These are phyloP conservation scores for Mugil cephalus DNA, from an alignment of 2,113 vertebrate genomes.

Conservation along the genomic window DNA sequence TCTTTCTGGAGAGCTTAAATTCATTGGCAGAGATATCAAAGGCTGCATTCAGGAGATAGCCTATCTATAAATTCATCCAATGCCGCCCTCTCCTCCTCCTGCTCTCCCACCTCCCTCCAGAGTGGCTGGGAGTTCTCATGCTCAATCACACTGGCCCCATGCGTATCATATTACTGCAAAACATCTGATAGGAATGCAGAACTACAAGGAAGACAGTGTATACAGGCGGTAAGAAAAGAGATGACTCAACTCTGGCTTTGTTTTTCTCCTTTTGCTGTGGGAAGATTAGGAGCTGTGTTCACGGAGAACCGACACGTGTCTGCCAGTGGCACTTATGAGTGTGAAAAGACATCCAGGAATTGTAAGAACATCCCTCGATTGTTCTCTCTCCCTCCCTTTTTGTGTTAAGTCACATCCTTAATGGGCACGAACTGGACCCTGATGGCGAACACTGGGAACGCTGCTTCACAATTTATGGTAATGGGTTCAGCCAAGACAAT, in stretches of 20 bases:
- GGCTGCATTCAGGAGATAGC: constrained; percentile 69
- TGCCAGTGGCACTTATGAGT: background rate
- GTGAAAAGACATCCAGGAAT: constrained; percentile 28
- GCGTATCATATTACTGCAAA: constrained; percentile 55
- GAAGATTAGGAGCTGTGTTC: background rate
- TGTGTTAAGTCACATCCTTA: constrained; percentile 33
- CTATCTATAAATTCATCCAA: constrained; percentile 63
- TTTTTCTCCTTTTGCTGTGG: constrained; percentile 15
- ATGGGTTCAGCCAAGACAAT: constrained; percentile 37
- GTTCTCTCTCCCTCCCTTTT: constrained; percentile 35
- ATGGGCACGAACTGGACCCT: constrained; percentile 34
- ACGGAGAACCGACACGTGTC: constrained; percentile 1
- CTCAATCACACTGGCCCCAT: constrained; percentile 40
- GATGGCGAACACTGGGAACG: background rate
- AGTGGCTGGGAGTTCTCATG: constrained; percentile 35
- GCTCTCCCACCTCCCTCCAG: background rate
- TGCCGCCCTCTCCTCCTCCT: background rate
- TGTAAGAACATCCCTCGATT: constrained; percentile 23
- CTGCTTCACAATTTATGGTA: constrained; percentile 47
- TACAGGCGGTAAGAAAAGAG: background rate
- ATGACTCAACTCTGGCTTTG: background rate
- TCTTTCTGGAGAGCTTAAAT: constrained; percentile 56
- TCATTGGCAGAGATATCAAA: constrained; percentile 61
- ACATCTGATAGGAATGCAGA: constrained; percentile 46
- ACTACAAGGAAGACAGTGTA: background rate